A percentile compares a stretch with the other conserved stretches of the same genome.
Conservation (phyloP, 2,797 vertebrate species). For the Anas acuta region DNA sequence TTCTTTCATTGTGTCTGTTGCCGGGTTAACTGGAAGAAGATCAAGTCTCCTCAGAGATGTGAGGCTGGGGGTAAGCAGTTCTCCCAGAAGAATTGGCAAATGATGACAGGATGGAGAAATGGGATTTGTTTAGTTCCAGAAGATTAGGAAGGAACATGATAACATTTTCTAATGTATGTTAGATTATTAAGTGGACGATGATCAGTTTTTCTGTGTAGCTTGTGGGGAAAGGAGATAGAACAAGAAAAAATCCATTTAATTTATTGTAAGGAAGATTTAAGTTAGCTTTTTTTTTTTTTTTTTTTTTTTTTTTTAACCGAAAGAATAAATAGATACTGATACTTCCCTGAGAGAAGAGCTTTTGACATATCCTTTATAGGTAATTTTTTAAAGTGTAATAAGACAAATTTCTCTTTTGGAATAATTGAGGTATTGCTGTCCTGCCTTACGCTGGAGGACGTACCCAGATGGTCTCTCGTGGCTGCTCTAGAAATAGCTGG, state of each 20-base stretch:
- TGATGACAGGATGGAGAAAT: conserved; percentile 56
- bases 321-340: neutral
- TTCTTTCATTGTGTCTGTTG: neutral
- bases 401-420: neutral
- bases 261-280: neutral
- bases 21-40: conserved; percentile 31
- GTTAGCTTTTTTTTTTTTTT: no score
- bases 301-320: neutral
- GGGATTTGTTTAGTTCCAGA: conserved; percentile 58
- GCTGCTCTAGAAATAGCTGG: neutral
- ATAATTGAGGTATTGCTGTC: neutral
- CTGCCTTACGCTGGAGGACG: neutral
- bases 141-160: conserved; percentile 33
- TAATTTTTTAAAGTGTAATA: neutral
- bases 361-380: neutral
- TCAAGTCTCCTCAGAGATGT: conserved; percentile 38
- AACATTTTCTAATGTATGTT: conserved; percentile 25
- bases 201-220: conserved; percentile 17
- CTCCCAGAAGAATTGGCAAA: conserved; percentile 29
- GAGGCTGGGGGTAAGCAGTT: neutral
- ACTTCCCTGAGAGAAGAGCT: neutral
- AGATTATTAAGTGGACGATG: conserved; percentile 33
- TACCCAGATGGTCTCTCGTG: neutral
- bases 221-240: neutral
- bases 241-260: neutral